phyloP scores from a whole-genome alignment of 2,113 vertebrate species.

The Meriones unguiculatus region DNA sequence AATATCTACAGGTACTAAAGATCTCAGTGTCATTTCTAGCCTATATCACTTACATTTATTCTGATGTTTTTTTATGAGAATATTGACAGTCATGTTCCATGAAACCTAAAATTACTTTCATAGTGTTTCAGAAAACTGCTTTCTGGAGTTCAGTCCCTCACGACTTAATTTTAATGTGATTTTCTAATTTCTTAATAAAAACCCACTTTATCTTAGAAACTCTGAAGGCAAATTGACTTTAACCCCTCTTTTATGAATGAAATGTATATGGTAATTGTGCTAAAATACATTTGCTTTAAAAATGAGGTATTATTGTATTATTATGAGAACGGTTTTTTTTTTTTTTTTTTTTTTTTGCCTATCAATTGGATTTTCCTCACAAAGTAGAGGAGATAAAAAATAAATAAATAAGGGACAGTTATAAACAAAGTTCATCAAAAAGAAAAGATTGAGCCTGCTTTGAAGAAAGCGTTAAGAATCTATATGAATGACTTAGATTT shows the following conservation, averaged over 20 bases:
- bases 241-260: not conserved
- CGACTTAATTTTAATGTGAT: constrained; percentile 21
- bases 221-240: not conserved
- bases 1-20: not conserved
- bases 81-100: not conserved
- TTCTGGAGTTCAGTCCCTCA: not conserved
- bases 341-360: not conserved
- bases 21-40: not conserved
- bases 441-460: not conserved
- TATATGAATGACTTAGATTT: not conserved
- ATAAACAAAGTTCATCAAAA: constrained; percentile 26
- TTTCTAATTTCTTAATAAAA: constrained; percentile 50
- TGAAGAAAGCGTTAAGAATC: not conserved
- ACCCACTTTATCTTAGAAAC: constrained; percentile 9
- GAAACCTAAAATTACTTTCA: not conserved
- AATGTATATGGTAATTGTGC: not conserved
- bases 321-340: not conserved
- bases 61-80: not conserved
- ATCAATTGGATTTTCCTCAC: not conserved
- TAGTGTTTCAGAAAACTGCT: not conserved
- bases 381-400: not conserved
- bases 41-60: not conserved
- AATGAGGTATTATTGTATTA: not conserved
- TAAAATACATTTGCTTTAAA: constrained; percentile 35
- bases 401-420: not conserved